phyloP scores from a whole-genome alignment of 1,140 invertebrate genomes.

The Condylostylus longicornis region DNA sequence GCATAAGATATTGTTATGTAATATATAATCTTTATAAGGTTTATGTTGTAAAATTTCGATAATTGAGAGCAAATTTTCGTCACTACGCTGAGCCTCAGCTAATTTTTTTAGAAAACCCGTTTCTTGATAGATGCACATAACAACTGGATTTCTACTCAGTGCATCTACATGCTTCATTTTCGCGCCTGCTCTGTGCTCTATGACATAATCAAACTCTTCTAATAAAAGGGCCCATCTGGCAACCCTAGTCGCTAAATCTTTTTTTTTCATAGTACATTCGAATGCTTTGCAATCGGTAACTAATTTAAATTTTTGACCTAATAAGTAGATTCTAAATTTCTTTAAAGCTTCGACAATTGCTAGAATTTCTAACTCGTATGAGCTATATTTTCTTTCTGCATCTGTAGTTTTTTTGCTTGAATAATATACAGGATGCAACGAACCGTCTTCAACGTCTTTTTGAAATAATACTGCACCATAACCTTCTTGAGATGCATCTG shows the following conservation, averaged over 20 bases:
- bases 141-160: constrained; percentile 11
- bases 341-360: constrained; percentile 15
- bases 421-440: constrained; percentile 19
- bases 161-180: constrained; percentile 22
- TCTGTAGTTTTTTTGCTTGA: constrained; percentile 18
- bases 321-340: constrained; percentile 28
- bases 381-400: constrained; percentile 16
- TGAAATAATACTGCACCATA: constrained; percentile 21
- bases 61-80: not conserved
- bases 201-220: not conserved
- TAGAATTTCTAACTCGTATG: constrained; percentile 18
- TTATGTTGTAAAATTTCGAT: not conserved
- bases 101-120: not conserved
- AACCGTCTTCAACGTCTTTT: constrained; percentile 9
- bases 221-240: not conserved
- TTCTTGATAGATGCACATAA: not conserved
- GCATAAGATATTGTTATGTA: constrained; percentile 1
- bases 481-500: constrained; percentile 18
- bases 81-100: not conserved
- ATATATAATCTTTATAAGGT: constrained; percentile 1
- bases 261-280: constrained; percentile 5
- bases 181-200: constrained; percentile 3
- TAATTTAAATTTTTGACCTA: constrained; percentile 29
- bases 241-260: constrained; percentile 6
- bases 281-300: constrained; percentile 17